phyloP scores from a whole-genome alignment of 2,797 vertebrate species.

The Danio aesculapii region DNA sequence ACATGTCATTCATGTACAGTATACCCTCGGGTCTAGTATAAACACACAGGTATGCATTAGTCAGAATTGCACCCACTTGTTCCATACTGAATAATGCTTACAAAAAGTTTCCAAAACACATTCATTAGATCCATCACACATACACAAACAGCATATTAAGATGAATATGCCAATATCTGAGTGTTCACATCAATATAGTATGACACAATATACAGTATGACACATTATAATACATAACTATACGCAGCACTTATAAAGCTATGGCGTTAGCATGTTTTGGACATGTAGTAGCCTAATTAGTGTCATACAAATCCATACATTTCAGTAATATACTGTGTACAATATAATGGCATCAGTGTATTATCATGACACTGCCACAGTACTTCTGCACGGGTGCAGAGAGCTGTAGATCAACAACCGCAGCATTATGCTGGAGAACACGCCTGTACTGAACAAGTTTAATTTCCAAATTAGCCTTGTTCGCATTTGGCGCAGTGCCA shows the following conservation, averaged over 20 bases:
- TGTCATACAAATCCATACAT: neutral
- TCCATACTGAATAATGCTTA: neutral
- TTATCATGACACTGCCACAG: neutral
- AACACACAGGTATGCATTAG: neutral
- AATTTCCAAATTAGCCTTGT: slow-evolving; percentile 42
- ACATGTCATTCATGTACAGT: neutral
- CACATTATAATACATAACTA: neutral
- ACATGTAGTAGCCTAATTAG: neutral
- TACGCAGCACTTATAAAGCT: neutral
- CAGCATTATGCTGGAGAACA: slow-evolving; percentile 5
- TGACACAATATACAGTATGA: neutral
- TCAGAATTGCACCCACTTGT: slow-evolving; percentile 29
- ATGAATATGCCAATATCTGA: neutral
- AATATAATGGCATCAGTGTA: neutral
- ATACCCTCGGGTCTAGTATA: neutral
- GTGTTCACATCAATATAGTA: neutral
- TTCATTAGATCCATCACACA: neutral
- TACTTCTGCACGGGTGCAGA: neutral
- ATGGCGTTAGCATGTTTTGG: neutral
- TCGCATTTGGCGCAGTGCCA: slow-evolving; percentile 50
- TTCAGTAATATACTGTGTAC: neutral
- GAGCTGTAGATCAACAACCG: neutral
- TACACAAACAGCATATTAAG: neutral
- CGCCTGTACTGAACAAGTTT: slow-evolving; percentile 35
- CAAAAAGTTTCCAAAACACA: slow-evolving; percentile 18